Base-by-base conservation (phyloP, 2,113 vertebrate genomes). In the Glaucidium brasilianum region DNA sequence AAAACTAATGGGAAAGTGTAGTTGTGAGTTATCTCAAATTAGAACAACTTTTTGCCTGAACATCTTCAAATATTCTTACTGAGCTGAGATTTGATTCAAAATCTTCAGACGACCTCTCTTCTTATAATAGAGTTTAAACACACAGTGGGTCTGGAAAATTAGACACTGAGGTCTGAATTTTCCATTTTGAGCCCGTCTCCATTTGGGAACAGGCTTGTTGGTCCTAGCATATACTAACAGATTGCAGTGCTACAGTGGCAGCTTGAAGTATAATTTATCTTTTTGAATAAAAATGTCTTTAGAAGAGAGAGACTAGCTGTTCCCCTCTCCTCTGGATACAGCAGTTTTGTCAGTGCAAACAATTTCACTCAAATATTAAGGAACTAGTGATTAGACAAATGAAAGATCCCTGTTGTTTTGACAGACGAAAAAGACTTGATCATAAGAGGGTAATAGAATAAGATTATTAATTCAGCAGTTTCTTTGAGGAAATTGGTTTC, bases 141-240 rank as follows among this genome's bases (percentile, higher is more conserved):
- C 56, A 34, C 15, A 4, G 39, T 14, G 39, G 29, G 11, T 43
- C 50, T 83, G 49, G 30, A 63, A 84, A 95, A 78, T 74, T 23
- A 75, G 69, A 39, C 34, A 6, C 2, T 37, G 68, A 63, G 56
- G 35, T 68, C 68, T 94, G 60, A 50, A 29, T 34, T 95, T 77
- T 77, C 88, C 62, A 49, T 89, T 89, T 43, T 72, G 76, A 74
- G 50, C 63, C 17, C 4, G 0, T 55, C 41, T 94, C 64, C 72
- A 84, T 84, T 53, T 41, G 73, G 79, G 64, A 96, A 41, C 86
- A 52, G 83, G 60, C 72, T 88, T 88, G 88, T 84, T 96, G 95
- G 59, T 88, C 89, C 91, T 95, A 14, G 1, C 52, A 7, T 37
- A 47, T 39, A 6, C 64, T 81, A 82, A 77, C 88, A 93, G 86